phyloP scores from a whole-genome alignment of 2,113 vertebrate species.

The Thamnaconus septentrionalis region DNA sequence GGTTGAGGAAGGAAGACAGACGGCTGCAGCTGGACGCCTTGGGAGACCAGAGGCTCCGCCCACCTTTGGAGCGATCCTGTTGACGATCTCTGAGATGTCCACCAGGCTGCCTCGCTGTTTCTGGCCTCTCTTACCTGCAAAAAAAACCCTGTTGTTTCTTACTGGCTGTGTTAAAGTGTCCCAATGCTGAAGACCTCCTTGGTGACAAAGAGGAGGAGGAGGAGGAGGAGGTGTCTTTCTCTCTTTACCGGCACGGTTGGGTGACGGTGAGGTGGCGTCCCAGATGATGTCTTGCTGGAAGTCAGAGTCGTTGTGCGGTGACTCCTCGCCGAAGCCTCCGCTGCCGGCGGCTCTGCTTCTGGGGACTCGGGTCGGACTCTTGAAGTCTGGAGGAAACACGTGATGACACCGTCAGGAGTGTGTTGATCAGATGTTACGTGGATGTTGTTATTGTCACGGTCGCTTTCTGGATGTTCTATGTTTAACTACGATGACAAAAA shows the following conservation, averaged over 20 bases:
- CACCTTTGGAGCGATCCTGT: constrained; percentile 94
- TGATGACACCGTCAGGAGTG: no score
- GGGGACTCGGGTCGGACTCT: constrained; percentile 65
- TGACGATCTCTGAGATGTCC: constrained; percentile 91
- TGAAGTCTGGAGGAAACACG: constrained; percentile 53
- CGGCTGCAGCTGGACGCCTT: neutral
- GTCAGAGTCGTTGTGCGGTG: constrained; percentile 69
- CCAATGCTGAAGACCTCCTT: neutral
- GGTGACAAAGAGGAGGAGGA: neutral
- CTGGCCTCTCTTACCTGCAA: constrained; percentile 75
- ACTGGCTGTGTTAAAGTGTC: neutral
- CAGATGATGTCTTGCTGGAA: constrained; percentile 77
- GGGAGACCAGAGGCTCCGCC: neutral
- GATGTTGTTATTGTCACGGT: no score
- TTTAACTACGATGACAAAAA: no score
- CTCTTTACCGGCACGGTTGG: constrained; percentile 47
- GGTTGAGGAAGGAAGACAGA: neutral
- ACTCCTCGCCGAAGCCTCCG: constrained; percentile 41
- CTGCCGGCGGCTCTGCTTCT: constrained; percentile 21
- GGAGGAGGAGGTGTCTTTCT: neutral
- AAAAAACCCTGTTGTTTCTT: neutral
- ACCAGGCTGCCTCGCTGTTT: constrained; percentile 62
- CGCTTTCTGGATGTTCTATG: no score
- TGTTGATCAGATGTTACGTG: no score
- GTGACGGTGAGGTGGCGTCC: constrained; percentile 72